A percentile compares a stretch with the other conserved stretches of the same genome.
Evolutionary conservation across 2,113 vertebrate genomes (phyloP).

Genomic region (Trogon melanurus): DNA sequence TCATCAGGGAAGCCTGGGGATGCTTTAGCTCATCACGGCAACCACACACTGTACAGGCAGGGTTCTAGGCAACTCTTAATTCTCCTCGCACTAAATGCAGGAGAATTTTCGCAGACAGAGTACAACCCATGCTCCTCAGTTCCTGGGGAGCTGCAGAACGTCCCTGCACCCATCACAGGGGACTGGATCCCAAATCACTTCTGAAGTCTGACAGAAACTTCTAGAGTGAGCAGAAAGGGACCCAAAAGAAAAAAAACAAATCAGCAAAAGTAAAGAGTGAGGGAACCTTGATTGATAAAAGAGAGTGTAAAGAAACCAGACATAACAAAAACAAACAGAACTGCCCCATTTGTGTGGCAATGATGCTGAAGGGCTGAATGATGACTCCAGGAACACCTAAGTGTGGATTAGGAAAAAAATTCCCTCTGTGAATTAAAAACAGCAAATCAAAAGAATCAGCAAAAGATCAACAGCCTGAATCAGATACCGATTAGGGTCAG

Average conservation of each 20-base stretch:
- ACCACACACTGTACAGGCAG: not conserved
- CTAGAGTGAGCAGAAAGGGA: not conserved
- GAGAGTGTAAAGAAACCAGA: not conserved
- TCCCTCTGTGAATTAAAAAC: conserved; percentile 14
- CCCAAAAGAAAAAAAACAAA: not conserved
- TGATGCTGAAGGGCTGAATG: not conserved
- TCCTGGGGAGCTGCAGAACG: not conserved
- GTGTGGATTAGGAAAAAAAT: not conserved
- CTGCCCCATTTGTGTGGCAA: not conserved
- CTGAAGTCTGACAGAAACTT: not conserved
- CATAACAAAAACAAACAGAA: not conserved
- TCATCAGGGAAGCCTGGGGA: not conserved
- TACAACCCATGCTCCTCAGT: not conserved
- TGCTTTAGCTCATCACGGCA: not conserved
- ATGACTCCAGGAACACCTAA: conserved; percentile 8
- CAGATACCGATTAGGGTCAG: conserved; percentile 5
- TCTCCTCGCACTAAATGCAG: not conserved
- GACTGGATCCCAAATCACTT: not conserved
- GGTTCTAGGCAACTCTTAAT: not conserved
- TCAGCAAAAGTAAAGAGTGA: not conserved
- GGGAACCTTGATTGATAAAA: not conserved
- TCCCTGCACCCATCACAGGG: not conserved
- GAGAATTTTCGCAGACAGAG: not conserved
- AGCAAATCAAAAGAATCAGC: conserved; percentile 32
- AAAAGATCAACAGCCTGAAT: conserved; percentile 30